Conservation (phyloP, 2,797 vertebrate species). For the Orestias chungarensis region DNA sequence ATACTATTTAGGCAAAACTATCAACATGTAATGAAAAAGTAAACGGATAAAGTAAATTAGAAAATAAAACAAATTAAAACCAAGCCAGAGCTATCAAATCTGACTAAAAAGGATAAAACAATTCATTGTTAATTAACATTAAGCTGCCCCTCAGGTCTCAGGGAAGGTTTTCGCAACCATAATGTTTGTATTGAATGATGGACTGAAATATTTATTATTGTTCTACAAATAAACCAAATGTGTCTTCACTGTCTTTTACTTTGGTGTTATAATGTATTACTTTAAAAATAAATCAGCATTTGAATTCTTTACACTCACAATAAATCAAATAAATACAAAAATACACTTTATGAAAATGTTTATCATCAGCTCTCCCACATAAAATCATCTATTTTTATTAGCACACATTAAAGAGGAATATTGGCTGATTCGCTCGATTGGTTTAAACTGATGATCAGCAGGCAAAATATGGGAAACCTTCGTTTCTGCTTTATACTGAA, state of each 20-base stretch:
- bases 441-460: not conserved
- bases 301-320: not conserved
- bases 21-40: not conserved
- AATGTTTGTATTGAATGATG: not conserved
- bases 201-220: not conserved
- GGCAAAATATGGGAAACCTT: not conserved
- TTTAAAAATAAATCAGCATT: not conserved
- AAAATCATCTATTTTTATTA: not conserved
- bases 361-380: not conserved
- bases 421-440: not conserved
- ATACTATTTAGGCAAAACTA: not conserved
- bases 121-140: not conserved
- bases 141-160: no score
- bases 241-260: not conserved
- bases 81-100: not conserved
- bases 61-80: not conserved
- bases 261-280: not conserved
- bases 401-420: no score
- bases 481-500: not conserved
- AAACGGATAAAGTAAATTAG: not conserved
- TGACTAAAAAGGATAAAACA: not conserved
- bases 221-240: not conserved
- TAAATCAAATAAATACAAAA: not conserved
- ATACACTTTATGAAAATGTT: not conserved
- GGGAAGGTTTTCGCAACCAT: not conserved